Evolutionary conservation across 2,797 vertebrate genomes (phyloP), one percentile per base, ranked within the genome.

Genomic region (Sylvilagus floridanus): DNA sequence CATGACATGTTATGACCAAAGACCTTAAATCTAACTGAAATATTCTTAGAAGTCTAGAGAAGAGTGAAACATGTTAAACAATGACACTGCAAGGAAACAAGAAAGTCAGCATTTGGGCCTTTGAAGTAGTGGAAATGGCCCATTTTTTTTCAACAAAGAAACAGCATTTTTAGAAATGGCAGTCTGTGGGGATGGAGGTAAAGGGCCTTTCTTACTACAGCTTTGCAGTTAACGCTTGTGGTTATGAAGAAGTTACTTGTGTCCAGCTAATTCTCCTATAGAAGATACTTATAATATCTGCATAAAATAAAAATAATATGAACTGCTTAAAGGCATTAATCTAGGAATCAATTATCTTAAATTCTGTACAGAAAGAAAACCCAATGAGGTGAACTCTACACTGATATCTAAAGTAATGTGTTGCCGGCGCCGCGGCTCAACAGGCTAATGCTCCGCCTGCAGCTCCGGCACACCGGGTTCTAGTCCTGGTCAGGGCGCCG

Each of bases 241-340:
- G 35, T 12, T 78, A 60, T 78, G n/a, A 91, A 68, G 63, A 63
- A 82, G 12, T 68, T 69, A 90, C n/a, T 37, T 84, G 1, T 30
- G n/a, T 73, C 7, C 78, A 7, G 90, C 50, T 68, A 79, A 87
- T 69, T 14, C 35, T 92, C 21, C 71, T 30, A 19, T 13, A 42
- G 21, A 86, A 96, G 94, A 91, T 14, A 94, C 62, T 86, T 71
- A 71, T 5, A 90, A 85, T 73, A 54, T 3, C 19, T 69, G 6
- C 17, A 96, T 50, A 84, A 57, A 84, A 88, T 42, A 75, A 54
- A 78, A 84, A 47, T 28, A 75, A 82, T 12, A 9, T 32, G 2
- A 54, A 8, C 17, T 71, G 17, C 71, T 60, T 75, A 30, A 86
- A 79, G 75, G n/a, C 14, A 75, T 2, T 62, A 13, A 88, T 17